Evolutionary conservation across 2,888 invertebrate genomes (phyloP), one percentile per base, ranked within the genome.

Genomic region (Piscicola geometra): DNA sequence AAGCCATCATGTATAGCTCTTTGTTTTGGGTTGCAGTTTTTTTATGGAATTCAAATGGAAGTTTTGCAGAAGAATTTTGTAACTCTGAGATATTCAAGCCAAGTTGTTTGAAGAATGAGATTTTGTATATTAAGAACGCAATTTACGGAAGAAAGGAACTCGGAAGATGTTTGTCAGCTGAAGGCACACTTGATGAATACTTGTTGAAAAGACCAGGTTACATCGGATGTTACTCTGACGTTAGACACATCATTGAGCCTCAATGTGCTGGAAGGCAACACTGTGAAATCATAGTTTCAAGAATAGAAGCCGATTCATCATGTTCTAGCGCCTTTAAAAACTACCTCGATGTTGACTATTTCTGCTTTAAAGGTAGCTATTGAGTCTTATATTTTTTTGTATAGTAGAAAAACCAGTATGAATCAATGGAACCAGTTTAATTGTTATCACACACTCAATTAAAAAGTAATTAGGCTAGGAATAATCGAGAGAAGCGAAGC

Each of bases 11-110:
- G n/a, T n/a, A n/a, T n/a, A n/a, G n/a, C n/a, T n/a, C n/a, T n/a
- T n/a, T n/a, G n/a, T n/a, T n/a, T n/a, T n/a, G n/a, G n/a, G n/a
- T n/a, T n/a, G n/a, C n/a, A n/a, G n/a, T n/a, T n/a, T n/a, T n/a
- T n/a, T 41, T 15, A 41, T 41, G 41, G 9, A 41, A 41, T 5
- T 41, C 15, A 41, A 5, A 15, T 9, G 41, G 15, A 15, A 41
- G 5, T 15, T 41, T 41, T 41, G n/a, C 47, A 73, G 73, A 56
- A 56, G 73, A 73, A 30, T 73, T 30, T 64, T 73, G 73, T 64
- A 73, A 33, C 28, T 73, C 71, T 25, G 71, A 71, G 64, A 33
- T 73, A 56, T 73, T 73, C 56, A 32, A 73, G 35, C 73, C 73
- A n/a, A 73, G 41, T 32, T 73, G 73, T 36, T 30, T 35, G 36